Percentiles rank a stretch among this genome's conserved stretches.
Conservation (phyloP, 2,888 invertebrate genomes). For the Parnassius orleans region DNA sequence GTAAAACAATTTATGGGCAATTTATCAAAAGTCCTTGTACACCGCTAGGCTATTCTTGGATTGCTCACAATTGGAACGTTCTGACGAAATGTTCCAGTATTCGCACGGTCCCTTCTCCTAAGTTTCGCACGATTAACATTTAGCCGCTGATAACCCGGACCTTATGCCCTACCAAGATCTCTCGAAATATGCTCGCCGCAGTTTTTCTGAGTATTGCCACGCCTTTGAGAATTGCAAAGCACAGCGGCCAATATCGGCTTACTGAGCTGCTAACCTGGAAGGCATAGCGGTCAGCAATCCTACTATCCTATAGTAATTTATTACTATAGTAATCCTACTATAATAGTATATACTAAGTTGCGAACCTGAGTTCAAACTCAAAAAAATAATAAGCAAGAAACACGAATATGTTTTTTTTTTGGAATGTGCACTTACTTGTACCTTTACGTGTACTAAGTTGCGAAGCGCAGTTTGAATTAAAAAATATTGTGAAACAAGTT, state of each 20-base stretch:
- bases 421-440: too few relatives aligned
- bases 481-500: too few relatives aligned
- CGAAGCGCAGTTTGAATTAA: too few relatives aligned
- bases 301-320: too few relatives aligned
- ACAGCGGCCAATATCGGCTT: too few relatives aligned
- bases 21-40: conserved; percentile 7
- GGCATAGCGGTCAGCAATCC: too few relatives aligned
- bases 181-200: conserved; percentile 16
- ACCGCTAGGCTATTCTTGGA: conserved; percentile 1
- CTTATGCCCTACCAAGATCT: conserved; percentile 26
- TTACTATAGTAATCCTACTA: too few relatives aligned
- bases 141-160: conserved; percentile 40
- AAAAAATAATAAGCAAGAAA: neutral
- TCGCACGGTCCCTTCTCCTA: conserved; percentile 61
- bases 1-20: neutral
- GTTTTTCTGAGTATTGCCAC: conserved; percentile 4
- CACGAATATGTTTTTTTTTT: too few relatives aligned
- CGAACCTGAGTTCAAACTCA: neutral
- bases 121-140: conserved; percentile 53
- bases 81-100: conserved; percentile 57
- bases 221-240: too few relatives aligned
- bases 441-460: too few relatives aligned
- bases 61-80: conserved; percentile 21
- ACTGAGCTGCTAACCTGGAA: too few relatives aligned
- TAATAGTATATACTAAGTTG: too few relatives aligned